These are phyloP conservation scores for Astreopora myriophthalma DNA, from an alignment of 64 coral and sea anemone genomes.

Conservation along the genomic window DNA sequence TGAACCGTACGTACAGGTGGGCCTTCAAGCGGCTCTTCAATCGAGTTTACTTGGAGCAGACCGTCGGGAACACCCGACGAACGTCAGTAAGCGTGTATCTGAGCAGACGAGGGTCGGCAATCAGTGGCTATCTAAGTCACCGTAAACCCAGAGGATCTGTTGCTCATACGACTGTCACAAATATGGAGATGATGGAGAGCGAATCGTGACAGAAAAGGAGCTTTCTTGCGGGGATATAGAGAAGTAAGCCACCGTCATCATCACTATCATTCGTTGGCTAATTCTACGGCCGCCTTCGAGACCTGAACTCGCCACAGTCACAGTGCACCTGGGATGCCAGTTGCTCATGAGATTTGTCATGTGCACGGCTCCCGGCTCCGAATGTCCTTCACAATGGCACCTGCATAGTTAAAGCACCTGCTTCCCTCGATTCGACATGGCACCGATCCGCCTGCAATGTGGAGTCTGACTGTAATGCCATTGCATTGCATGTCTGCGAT, in stretches of 20 bases:
- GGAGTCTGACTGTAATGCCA: too few species aligned
- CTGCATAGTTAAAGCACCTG: too few species aligned
- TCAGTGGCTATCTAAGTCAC: conserved; percentile 7
- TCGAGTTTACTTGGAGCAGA: conserved; percentile 27
- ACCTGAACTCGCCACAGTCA: too few species aligned
- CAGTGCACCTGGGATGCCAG: too few species aligned
- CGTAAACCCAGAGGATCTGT: conserved; percentile 12
- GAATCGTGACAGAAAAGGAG: neutral
- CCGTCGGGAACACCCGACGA: neutral
- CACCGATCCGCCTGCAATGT: too few species aligned
- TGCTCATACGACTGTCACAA: neutral
- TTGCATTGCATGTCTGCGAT: too few species aligned
- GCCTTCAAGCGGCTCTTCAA: conserved; percentile 82
- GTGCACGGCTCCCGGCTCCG: too few species aligned
- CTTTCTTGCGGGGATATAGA: neutral
- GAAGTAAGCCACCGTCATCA: neutral
- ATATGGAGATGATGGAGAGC: neutral
- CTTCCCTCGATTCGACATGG: too few species aligned
- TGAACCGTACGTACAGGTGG: conserved; percentile 78
- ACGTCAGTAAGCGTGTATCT: conserved; percentile 21
- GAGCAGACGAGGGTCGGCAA: conserved; percentile 20
- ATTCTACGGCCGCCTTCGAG: too few species aligned
- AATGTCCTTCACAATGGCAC: too few species aligned
- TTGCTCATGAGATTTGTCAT: too few species aligned
- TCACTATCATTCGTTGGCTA: too few species aligned